Percentiles rank a stretch among this genome's conserved stretches.
Evolutionary conservation across 92 coral and sea anemone genomes (phyloP).

Genomic region (Epizoanthus scotinus): DNA sequence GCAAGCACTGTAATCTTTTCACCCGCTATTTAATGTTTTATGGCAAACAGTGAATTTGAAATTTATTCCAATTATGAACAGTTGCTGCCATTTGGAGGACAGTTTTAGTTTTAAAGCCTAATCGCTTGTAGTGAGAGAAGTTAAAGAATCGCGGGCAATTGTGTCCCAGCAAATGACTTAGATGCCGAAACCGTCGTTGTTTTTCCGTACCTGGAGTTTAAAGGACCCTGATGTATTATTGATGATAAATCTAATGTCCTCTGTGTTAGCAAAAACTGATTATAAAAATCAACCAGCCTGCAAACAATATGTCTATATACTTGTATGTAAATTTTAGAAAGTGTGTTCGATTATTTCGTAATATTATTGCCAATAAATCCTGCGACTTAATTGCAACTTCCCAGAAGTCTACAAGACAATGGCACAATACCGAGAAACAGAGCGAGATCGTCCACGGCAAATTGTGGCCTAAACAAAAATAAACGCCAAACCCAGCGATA

Average conservation of each 20-base stretch:
- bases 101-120: not conserved
- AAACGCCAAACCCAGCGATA: slow-evolving; percentile 2
- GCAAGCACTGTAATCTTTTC: not conserved
- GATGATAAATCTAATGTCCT: slow-evolving; percentile 16
- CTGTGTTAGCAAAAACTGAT: slow-evolving; percentile 14
- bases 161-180: slow-evolving; percentile 3
- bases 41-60: not conserved
- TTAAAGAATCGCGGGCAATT: not conserved
- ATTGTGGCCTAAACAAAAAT: slow-evolving; percentile 18
- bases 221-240: slow-evolving; percentile 32
- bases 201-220: slow-evolving; percentile 20
- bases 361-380: slow-evolving; percentile 53
- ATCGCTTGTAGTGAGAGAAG: not conserved
- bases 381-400: slow-evolving; percentile 64
- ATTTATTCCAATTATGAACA: not conserved
- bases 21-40: not conserved
- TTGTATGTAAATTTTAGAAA: slow-evolving; percentile 72
- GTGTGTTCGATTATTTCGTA: slow-evolving; percentile 65
- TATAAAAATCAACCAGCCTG: slow-evolving; percentile 41
- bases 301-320: slow-evolving; percentile 37
- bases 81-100: not conserved
- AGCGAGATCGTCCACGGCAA: slow-evolving; percentile 4
- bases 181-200: slow-evolving; percentile 12
- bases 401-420: slow-evolving; percentile 21
- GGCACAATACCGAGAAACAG: slow-evolving; percentile 9